phyloP scores from a whole-genome alignment of 2,888 invertebrate species.

The Orchestes rusci region DNA sequence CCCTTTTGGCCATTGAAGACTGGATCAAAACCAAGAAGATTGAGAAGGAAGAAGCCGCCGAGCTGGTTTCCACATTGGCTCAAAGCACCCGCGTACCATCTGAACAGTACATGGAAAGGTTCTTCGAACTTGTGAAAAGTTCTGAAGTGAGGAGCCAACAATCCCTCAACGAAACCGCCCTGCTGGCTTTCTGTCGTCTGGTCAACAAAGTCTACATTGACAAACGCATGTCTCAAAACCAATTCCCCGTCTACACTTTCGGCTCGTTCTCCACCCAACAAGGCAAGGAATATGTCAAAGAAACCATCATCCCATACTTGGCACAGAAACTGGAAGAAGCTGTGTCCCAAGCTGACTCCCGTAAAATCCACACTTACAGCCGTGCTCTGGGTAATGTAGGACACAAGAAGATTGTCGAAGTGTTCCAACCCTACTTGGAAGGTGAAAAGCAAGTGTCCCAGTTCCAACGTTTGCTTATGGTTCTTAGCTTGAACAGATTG shows the following conservation, averaged over 20 bases:
- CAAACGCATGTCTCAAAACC: slow-evolving; percentile 50
- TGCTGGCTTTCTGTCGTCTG: slow-evolving; percentile 54
- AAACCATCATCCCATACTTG: slow-evolving; percentile 56
- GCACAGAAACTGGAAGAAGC: slow-evolving; percentile 50
- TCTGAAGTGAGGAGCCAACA: slow-evolving; percentile 49
- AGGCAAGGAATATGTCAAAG: slow-evolving; percentile 44
- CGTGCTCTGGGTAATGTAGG: slow-evolving; percentile 60
- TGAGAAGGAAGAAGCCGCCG: slow-evolving; percentile 53
- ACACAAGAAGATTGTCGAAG: slow-evolving; percentile 52
- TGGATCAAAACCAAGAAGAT: slow-evolving; percentile 51
- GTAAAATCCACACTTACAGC: slow-evolving; percentile 54
- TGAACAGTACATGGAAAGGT: slow-evolving; percentile 53
- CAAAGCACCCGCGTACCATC: slow-evolving; percentile 55
- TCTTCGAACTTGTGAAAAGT: slow-evolving; percentile 52
- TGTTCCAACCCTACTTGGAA: slow-evolving; percentile 63
- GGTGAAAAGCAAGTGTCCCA: slow-evolving; percentile 50
- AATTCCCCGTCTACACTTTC: slow-evolving; percentile 59
- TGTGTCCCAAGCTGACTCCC: slow-evolving; percentile 48
- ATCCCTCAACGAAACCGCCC: slow-evolving; percentile 51
- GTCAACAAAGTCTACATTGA: slow-evolving; percentile 55
- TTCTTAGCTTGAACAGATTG: slow-evolving; percentile 51
- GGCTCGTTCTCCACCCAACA: slow-evolving; percentile 53
- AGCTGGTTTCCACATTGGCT: slow-evolving; percentile 51
- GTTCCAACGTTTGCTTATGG: slow-evolving; percentile 58
- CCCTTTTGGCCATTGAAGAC: slow-evolving; percentile 52